phyloP scores from a whole-genome alignment of 2,797 vertebrate species.

The Myotis pilosus region DNA sequence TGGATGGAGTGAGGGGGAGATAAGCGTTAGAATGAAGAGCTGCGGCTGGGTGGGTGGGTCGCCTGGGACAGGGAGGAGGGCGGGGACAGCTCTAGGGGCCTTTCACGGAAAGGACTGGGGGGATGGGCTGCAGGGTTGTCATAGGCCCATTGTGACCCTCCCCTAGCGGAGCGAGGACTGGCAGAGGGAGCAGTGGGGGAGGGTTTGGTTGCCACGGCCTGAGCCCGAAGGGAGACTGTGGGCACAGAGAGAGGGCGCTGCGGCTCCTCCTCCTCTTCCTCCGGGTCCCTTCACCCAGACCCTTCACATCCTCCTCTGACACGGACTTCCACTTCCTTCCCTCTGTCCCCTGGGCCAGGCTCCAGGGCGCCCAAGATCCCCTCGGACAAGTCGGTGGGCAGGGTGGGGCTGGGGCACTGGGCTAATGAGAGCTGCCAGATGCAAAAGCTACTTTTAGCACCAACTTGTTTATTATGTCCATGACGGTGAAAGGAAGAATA shows the following conservation, averaged over 20 bases:
- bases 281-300: rapidly evolving
- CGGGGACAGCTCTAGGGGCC: neutral
- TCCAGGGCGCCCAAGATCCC: neutral
- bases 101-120: neutral
- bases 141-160: neutral
- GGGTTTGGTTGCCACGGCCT: neutral
- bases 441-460: neutral
- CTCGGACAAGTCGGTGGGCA: neutral
- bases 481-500: neutral
- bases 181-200: neutral
- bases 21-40: neutral
- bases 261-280: neutral
- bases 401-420: no score
- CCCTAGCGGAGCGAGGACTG: neutral
- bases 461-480: neutral
- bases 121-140: neutral
- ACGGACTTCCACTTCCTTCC: neutral
- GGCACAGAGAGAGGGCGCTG: neutral
- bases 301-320: neutral
- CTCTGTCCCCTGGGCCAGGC: neutral
- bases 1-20: neutral
- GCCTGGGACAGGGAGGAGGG: neutral
- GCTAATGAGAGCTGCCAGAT: no score
- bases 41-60: neutral
- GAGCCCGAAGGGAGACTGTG: neutral